These are phyloP conservation scores for Scaptomyza pallida DNA, from an alignment of 1,140 invertebrate species.

Conservation along the genomic window DNA sequence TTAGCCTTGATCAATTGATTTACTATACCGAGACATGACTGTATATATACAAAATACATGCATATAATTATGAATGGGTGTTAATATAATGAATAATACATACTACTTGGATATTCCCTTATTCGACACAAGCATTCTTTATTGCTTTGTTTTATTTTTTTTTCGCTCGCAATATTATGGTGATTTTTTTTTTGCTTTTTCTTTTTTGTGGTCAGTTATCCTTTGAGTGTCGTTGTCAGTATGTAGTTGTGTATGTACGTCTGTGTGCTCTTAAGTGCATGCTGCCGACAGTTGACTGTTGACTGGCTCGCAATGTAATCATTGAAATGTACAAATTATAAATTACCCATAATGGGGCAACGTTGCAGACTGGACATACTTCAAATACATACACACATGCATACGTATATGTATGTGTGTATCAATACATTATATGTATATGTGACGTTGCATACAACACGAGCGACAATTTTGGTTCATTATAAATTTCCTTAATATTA, in stretches of 20 bases:
- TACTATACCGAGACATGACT: too few relatives aligned
- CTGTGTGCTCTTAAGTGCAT: slow-evolving; percentile 27
- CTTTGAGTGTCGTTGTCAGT: slow-evolving; percentile 7
- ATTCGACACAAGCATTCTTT: too few relatives aligned
- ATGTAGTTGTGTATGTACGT: background rate
- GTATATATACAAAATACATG: too few relatives aligned
- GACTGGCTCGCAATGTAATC: slow-evolving; percentile 55
- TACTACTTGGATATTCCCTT: too few relatives aligned
- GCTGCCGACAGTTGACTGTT: slow-evolving; percentile 35
- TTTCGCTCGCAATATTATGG: too few relatives aligned
- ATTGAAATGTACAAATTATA: slow-evolving; percentile 78
- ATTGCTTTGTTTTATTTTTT: too few relatives aligned
- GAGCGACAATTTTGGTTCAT: slow-evolving; percentile 79
- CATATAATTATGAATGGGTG: too few relatives aligned
- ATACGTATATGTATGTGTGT: background rate
- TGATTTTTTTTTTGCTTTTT: too few relatives aligned
- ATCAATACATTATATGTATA: background rate
- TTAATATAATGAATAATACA: too few relatives aligned
- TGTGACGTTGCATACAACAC: slow-evolving; percentile 27
- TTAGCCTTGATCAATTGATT: too few relatives aligned
- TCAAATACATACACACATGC: background rate
- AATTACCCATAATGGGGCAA: slow-evolving; percentile 69
- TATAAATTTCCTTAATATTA: slow-evolving; percentile 82
- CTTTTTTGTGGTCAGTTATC: background rate
- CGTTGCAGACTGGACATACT: slow-evolving; percentile 27